Percentiles rank a stretch among this genome's conserved stretches.
These are phyloP conservation scores for Acomys russatus DNA, from an alignment of 2,797 vertebrate species.

Conservation along the genomic window DNA sequence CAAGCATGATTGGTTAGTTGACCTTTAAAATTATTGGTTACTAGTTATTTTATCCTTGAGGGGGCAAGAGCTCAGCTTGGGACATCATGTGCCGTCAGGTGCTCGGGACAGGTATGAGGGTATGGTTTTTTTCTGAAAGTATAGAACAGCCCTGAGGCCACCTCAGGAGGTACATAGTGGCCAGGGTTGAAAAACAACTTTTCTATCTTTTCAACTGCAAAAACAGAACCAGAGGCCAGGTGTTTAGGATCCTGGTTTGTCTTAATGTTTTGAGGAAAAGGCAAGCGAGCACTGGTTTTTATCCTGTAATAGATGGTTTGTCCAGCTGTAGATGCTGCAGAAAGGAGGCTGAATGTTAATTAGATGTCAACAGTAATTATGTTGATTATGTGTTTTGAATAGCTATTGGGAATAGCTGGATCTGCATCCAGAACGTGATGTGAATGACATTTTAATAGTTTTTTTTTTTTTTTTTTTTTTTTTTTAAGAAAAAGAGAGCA, in stretches of 20 bases:
- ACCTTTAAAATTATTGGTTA: too few relatives aligned
- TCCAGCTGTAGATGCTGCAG: conserved; percentile 91
- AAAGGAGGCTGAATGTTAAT: conserved; percentile 92
- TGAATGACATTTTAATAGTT: conserved; percentile 87
- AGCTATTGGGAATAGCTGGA: conserved; percentile 89
- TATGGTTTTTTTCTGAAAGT: too few relatives aligned
- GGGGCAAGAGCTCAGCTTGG: too few relatives aligned
- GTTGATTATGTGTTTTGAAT: conserved; percentile 91
- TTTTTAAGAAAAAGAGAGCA: conserved; percentile 83
- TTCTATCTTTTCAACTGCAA: background rate
- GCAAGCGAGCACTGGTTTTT: conserved; percentile 84
- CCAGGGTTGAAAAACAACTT: too few relatives aligned
- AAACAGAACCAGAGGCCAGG: conserved; percentile 79
- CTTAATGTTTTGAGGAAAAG: conserved; percentile 78
- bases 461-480: conserved; percentile 87
- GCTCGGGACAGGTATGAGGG: too few relatives aligned
- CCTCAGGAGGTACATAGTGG: too few relatives aligned
- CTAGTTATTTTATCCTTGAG: too few relatives aligned
- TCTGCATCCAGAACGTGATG: conserved; percentile 83
- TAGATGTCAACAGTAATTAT: conserved; percentile 93
- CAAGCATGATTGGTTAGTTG: too few relatives aligned
- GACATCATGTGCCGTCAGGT: too few relatives aligned
- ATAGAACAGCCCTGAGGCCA: too few relatives aligned
- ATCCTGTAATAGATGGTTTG: conserved; percentile 87
- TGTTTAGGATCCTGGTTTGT: conserved; percentile 73